These are phyloP conservation scores for Atrina japonica DNA, from an alignment of 2,888 invertebrate species.

Conservation along the genomic window DNA sequence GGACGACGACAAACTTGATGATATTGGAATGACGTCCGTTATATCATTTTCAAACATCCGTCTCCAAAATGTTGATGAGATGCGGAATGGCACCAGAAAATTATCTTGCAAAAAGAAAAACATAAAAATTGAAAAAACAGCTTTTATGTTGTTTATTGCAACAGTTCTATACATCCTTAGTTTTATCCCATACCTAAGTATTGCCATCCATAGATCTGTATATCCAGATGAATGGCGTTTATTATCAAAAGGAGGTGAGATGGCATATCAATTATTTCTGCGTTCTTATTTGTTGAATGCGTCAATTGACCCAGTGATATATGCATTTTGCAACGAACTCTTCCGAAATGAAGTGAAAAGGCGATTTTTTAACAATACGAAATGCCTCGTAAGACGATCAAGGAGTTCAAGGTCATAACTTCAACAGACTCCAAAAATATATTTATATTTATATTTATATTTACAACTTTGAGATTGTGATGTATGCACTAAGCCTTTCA, in stretches of 20 bases:
- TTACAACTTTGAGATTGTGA: too few relatives aligned
- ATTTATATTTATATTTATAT: too few relatives aligned
- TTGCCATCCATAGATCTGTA: slow-evolving; percentile 59
- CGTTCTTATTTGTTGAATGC: slow-evolving; percentile 69
- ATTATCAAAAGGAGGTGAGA: slow-evolving; percentile 48
- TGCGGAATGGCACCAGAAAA: too few relatives aligned
- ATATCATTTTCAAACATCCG: too few relatives aligned
- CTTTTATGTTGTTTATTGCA: slow-evolving; percentile 67
- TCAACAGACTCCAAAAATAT: too few relatives aligned
- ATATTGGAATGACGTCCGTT: neutral
- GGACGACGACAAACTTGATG: neutral
- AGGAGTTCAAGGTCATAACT: too few relatives aligned
- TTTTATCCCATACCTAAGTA: slow-evolving; percentile 68
- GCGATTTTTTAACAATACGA: too few relatives aligned
- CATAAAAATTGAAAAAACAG: slow-evolving; percentile 55
- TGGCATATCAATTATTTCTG: slow-evolving; percentile 61
- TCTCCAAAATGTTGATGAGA: too few relatives aligned
- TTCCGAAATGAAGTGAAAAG: slow-evolving; percentile 47
- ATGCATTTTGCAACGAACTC: slow-evolving; percentile 64
- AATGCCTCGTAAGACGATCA: too few relatives aligned
- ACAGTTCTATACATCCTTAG: slow-evolving; percentile 67
- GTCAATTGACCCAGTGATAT: slow-evolving; percentile 69
- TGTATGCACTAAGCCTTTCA: too few relatives aligned
- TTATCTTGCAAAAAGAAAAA: neutral
- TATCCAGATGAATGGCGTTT: slow-evolving; percentile 42